Conservation (phyloP, 2,113 vertebrate genomes). For the Crotalus horridus region DNA sequence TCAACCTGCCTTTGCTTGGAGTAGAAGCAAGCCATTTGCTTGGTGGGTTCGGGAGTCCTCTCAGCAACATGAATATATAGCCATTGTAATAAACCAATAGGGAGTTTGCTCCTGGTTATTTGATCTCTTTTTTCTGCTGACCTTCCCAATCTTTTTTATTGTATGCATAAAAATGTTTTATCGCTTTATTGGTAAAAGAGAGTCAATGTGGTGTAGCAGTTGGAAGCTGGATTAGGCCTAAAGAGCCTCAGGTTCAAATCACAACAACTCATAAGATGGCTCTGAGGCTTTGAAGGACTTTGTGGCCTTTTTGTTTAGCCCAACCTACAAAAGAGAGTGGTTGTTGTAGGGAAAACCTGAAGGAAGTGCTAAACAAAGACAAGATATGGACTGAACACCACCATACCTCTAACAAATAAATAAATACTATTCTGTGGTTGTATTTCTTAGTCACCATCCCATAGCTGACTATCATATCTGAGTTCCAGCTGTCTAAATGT, state of each 20-base stretch:
- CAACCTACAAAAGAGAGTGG: neutral
- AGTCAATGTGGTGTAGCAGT: neutral
- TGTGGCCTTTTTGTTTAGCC: neutral
- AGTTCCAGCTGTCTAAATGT: neutral
- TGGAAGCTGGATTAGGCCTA: neutral
- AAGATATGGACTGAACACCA: neutral
- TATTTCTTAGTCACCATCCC: neutral
- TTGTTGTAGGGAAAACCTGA: neutral
- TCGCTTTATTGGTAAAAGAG: neutral
- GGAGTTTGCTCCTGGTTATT: neutral
- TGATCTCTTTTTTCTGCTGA: neutral
- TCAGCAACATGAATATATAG: neutral
- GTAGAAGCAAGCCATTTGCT: neutral
- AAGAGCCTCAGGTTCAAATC: neutral
- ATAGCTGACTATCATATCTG: neutral
- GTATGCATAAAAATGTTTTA: neutral
- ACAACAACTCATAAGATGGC: neutral
- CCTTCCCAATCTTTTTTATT: neutral
- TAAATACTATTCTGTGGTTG: neutral
- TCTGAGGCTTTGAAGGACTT: neutral
- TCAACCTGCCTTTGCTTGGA: neutral
- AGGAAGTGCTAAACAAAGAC: neutral
- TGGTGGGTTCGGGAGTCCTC: neutral
- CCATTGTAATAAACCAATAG: neutral
- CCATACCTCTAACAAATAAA: neutral